These are phyloP conservation scores for Nasalis larvatus DNA, from an alignment of 2,113 vertebrate genomes.

Conservation along the genomic window DNA sequence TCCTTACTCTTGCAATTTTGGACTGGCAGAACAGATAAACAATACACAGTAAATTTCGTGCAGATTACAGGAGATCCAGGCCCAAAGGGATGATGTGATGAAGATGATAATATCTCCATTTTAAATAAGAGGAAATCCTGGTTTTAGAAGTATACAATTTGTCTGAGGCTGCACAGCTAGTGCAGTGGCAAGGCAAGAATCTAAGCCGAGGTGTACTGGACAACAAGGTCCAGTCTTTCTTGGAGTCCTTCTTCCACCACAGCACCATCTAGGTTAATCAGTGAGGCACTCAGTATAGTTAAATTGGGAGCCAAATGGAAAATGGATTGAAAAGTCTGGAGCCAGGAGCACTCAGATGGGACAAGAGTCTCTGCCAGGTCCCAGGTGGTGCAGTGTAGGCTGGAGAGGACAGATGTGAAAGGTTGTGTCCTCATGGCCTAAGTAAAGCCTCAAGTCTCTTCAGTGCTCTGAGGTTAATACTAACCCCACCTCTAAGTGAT, in stretches of 20 bases:
- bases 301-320: neutral
- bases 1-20: neutral
- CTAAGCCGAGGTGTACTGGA: no score
- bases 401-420: neutral
- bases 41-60: no score
- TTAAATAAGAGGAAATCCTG: neutral
- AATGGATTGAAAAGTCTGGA: neutral
- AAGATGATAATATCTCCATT: neutral
- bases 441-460: neutral
- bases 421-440: neutral
- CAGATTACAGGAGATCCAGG: neutral
- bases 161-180: neutral
- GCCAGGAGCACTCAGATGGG: neutral
- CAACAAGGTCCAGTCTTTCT: neutral
- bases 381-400: neutral
- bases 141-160: neutral
- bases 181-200: neutral
- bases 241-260: neutral
- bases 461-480: neutral
- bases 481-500: neutral
- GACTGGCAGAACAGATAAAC: neutral
- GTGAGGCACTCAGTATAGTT: neutral
- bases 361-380: neutral
- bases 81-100: neutral
- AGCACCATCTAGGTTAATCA: neutral